Percentiles rank a stretch among this genome's conserved stretches.
These are phyloP conservation scores for Gymnocheta viridis DNA, from an alignment of 2,888 invertebrate species.

Conservation along the genomic window DNA sequence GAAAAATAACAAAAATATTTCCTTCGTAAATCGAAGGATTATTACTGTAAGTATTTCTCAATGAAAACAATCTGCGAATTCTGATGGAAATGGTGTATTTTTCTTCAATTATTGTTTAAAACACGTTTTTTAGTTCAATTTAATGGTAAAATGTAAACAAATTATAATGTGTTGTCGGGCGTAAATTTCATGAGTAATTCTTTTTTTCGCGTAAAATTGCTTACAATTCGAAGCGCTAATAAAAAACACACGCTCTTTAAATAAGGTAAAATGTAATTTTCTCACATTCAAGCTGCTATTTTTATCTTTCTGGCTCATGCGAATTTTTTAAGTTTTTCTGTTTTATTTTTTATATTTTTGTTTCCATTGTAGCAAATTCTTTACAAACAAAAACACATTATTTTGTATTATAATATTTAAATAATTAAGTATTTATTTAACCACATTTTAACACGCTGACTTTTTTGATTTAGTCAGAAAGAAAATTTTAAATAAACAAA, in stretches of 20 bases:
- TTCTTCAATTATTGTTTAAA: no score
- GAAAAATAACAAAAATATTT: no score
- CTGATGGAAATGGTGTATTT: no score
- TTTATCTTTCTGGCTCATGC: constrained; percentile 16
- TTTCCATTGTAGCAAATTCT: neutral
- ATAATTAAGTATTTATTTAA: constrained; percentile 21
- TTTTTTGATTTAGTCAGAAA: constrained; percentile 32
- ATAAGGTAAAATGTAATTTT: neutral
- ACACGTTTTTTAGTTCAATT: no score
- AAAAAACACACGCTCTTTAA: neutral
- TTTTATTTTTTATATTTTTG: neutral
- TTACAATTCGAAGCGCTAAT: neutral
- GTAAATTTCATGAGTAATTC: no score
- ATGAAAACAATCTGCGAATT: no score
- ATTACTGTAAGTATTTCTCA: no score
- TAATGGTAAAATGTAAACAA: no score
- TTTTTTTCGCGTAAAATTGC: neutral
- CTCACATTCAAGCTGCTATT: neutral
- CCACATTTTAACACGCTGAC: constrained; percentile 41
- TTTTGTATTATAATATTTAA: neutral
- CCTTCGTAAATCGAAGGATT: no score
- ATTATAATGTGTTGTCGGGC: no score
- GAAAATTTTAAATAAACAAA: neutral
- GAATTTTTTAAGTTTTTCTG: constrained; percentile 11
- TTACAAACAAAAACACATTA: neutral